Conservation (phyloP, 1,140 invertebrate species). For the Saxidomus purpurata region DNA sequence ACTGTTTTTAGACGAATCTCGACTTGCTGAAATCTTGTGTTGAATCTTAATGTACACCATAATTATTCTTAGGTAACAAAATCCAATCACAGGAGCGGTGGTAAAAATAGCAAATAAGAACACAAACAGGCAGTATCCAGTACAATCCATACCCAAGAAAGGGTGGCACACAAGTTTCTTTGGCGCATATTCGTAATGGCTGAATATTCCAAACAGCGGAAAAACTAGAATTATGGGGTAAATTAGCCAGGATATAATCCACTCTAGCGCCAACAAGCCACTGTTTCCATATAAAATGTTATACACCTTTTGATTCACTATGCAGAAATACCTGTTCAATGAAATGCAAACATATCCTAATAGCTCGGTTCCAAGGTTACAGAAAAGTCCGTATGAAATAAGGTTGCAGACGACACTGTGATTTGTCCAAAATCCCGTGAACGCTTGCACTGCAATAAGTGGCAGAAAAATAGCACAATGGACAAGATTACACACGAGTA, state of each 20-base stretch:
- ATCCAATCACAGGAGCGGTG: constrained; percentile 45
- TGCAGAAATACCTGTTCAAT: constrained; percentile 57
- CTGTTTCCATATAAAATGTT: constrained; percentile 6
- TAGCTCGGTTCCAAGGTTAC: constrained; percentile 59
- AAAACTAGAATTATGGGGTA: constrained; percentile 56
- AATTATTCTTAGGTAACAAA: constrained; percentile 44
- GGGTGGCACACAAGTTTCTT: constrained; percentile 62
- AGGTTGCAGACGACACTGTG: constrained; percentile 29
- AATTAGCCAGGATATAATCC: constrained; percentile 41
- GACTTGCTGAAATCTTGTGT: background rate
- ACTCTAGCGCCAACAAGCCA: background rate
- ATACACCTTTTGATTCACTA: constrained; percentile 25
- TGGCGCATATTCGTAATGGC: constrained; percentile 54
- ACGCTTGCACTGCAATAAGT: constrained; percentile 50
- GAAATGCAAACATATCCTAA: constrained; percentile 58
- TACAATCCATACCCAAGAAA: constrained; percentile 42
- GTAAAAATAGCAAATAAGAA: constrained; percentile 50
- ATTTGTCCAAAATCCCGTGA: constrained; percentile 39
- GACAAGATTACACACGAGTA: constrained; percentile 47
- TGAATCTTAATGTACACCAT: constrained; percentile 22
- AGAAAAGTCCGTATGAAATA: constrained; percentile 45
- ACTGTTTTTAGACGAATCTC: background rate
- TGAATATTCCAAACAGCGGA: constrained; percentile 46
- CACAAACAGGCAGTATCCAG: constrained; percentile 57
- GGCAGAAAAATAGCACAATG: constrained; percentile 58